phyloP scores from a whole-genome alignment of 2,113 vertebrate genomes.

The Cathartes aura region DNA sequence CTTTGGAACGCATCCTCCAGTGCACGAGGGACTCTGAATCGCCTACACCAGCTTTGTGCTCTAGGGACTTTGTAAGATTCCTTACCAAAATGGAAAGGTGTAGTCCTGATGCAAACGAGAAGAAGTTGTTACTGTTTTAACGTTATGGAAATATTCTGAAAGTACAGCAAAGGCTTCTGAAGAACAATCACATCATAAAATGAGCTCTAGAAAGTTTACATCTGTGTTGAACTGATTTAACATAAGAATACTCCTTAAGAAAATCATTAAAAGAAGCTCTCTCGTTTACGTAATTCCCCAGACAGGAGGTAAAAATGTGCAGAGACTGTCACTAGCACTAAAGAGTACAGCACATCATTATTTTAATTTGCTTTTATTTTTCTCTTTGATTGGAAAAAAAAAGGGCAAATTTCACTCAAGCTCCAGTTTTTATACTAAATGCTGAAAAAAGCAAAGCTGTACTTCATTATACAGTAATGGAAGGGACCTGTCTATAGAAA shows the following conservation, averaged over 20 bases:
- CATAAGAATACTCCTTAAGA: not conserved
- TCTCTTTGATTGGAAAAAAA: not conserved
- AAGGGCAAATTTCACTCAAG: not conserved
- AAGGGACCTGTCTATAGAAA: not conserved
- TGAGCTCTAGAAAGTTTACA: not conserved
- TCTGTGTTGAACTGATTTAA: not conserved
- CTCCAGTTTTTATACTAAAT: not conserved
- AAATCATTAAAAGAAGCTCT: not conserved
- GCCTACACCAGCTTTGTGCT: not conserved
- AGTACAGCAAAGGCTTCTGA: not conserved
- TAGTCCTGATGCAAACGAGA: not conserved
- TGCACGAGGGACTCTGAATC: not conserved
- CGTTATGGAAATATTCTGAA: not conserved
- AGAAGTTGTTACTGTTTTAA: not conserved
- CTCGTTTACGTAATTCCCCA: not conserved
- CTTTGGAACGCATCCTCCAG: not conserved
- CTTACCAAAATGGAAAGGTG: not conserved
- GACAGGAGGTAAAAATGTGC: not conserved
- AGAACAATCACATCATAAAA: not conserved
- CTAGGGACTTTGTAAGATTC: not conserved
- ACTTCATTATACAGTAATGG: not conserved
- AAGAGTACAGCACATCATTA: not conserved
- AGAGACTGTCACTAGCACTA: not conserved
- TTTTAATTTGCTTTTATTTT: conserved; percentile 2
- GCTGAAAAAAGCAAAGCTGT: not conserved